phyloP scores from a whole-genome alignment of 2,888 invertebrate genomes.

The Drosophila putrida region DNA sequence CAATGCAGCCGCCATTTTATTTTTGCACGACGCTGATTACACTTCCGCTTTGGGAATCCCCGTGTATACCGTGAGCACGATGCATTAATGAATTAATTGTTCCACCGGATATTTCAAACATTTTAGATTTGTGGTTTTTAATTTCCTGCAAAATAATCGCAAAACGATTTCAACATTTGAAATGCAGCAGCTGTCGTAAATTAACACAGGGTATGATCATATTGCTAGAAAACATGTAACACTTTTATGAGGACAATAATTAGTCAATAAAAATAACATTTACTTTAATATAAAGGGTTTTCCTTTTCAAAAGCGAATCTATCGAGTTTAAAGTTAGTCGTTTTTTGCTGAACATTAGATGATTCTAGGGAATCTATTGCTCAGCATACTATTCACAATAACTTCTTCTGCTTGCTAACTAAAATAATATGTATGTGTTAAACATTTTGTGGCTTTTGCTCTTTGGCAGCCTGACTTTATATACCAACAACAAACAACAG shows the following conservation, averaged over 20 bases:
- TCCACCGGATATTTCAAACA: slow-evolving; percentile 80
- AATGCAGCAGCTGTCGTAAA: not conserved
- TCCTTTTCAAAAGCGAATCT: no score
- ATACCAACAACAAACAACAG: slow-evolving; percentile 22
- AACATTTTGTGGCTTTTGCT: slow-evolving; percentile 67
- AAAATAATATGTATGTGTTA: slow-evolving; percentile 57
- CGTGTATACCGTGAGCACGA: slow-evolving; percentile 17
- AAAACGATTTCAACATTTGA: slow-evolving; percentile 34
- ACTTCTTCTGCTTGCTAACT: slow-evolving; percentile 33
- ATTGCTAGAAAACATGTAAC: no score
- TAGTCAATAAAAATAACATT: no score
- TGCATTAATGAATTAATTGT: slow-evolving; percentile 80
- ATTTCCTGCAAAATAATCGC: slow-evolving; percentile 77
- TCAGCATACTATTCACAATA: not conserved
- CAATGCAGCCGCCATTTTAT: slow-evolving; percentile 38
- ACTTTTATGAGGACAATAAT: not conserved
- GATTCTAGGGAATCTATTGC: slow-evolving; percentile 17
- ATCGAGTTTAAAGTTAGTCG: not conserved
- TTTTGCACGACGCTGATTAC: slow-evolving; percentile 64
- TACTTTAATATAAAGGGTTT: no score
- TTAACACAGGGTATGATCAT: not conserved
- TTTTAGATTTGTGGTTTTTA: slow-evolving; percentile 82
- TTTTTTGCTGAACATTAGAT: not conserved
- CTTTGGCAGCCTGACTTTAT: slow-evolving; percentile 57
- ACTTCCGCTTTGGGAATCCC: slow-evolving; percentile 62